These are phyloP conservation scores for Drosophila kambysellisi DNA, from an alignment of 2,888 invertebrate species.

Conservation along the genomic window DNA sequence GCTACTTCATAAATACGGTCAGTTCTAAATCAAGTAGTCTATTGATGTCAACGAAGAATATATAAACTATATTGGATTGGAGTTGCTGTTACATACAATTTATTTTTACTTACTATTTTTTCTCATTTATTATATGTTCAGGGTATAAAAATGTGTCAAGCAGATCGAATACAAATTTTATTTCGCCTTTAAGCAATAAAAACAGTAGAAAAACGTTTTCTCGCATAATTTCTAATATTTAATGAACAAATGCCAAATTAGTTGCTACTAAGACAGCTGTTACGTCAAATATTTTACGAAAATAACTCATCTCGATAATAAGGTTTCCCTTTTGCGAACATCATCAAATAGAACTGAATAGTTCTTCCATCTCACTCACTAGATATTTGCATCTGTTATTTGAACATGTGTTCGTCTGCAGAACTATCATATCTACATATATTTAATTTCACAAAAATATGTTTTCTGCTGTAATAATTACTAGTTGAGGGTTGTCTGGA, in stretches of 20 bases:
- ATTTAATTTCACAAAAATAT: slow-evolving; percentile 16
- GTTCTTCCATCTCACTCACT: neutral
- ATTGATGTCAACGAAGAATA: no score
- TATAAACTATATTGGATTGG: neutral
- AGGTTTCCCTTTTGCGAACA: neutral
- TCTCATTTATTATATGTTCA: neutral
- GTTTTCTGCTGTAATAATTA: slow-evolving; percentile 40
- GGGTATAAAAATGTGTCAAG: no score
- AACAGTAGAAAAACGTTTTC: no score
- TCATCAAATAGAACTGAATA: neutral
- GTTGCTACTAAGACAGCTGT: neutral
- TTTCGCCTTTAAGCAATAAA: neutral
- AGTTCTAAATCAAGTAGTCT: no score
- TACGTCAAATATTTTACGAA: neutral
- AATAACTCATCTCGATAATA: neutral
- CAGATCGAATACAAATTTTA: neutral
- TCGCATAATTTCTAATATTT: neutral
- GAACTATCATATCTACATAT: neutral
- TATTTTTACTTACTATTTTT: neutral
- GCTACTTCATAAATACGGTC: no score
- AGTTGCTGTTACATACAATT: neutral
- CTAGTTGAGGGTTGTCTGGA: slow-evolving; percentile 17
- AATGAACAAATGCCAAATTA: neutral
- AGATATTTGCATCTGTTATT: slow-evolving; percentile 30
- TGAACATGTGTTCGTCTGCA: slow-evolving; percentile 17